Evolutionary conservation across 2,797 vertebrate genomes (phyloP), one percentile per base, ranked within the genome.

Genomic region (Momotus momota): DNA sequence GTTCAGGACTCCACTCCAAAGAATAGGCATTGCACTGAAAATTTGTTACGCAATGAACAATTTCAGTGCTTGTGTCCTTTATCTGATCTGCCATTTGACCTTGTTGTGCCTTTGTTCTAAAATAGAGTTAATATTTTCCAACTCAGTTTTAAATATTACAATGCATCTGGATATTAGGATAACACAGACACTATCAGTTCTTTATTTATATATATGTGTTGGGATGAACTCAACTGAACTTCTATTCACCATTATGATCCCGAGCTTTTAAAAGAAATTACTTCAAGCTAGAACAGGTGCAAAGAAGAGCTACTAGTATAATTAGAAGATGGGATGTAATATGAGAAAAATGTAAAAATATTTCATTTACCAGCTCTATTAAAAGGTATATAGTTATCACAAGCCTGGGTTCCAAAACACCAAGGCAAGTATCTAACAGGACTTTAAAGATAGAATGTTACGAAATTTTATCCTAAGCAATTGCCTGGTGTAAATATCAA

Each of bases 71-170:
- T 43, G 6, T 51, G n/a, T 69, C 45, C 54, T 57, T 69, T 41
- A 19, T 41, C 31, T 35, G 25, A 31, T 40, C 31, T 71, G 35
- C 41, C 27, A 27, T 43, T 31, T 80, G 35, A 64, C 51, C 40
- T 83, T 65, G 45, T 38, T 73, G 23, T 21, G 45, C 60, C 12
- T 65, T 61, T 2, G 2, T 11, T 61, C 41, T n/a, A 20, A 61
- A 52, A 81, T 6, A 43, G 48, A n/a, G 23, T 20, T 66, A 31
- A 0, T 70, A 5, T 77, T 83, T 86, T 57, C 41, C 25, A 43
- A 7, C 23, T 69, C 2, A 3, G 14, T 38, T 35, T 61, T 65
- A 38, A 69, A 48, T 33, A 40, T 29, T 78, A 14, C 0, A 0
- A 29, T 27, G 16, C 61, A 17, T 41, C 57, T 78, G 78, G 19